phyloP scores from a whole-genome alignment of 2,113 vertebrate species.

The Chamaetylas fuelleborni region DNA sequence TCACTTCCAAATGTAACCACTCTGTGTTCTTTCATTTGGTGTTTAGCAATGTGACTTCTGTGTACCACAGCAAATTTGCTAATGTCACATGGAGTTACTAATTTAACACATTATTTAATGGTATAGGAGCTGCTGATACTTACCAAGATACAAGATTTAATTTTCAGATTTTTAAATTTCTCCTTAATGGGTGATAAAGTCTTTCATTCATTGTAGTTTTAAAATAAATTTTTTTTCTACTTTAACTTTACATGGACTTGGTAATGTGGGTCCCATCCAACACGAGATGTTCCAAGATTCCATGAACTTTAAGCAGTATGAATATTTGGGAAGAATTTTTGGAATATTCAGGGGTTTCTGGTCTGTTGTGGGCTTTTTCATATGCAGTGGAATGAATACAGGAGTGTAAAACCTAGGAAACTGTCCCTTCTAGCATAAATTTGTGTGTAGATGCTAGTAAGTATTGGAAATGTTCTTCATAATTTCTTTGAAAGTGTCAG shows the following conservation, averaged over 20 bases:
- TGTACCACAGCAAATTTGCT: background rate
- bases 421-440: background rate
- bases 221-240: background rate
- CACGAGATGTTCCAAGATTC: background rate
- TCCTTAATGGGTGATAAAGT: background rate
- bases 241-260: background rate
- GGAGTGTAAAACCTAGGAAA: background rate
- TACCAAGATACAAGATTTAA: background rate
- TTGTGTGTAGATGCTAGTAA: background rate
- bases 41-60: background rate
- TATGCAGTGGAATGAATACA: background rate
- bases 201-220: background rate
- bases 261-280: background rate
- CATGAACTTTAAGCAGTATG: background rate
- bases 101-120: background rate
- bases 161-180: background rate
- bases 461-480: background rate
- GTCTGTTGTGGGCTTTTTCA: background rate
- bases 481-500: background rate
- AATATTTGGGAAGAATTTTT: background rate
- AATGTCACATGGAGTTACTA: background rate
- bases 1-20: background rate
- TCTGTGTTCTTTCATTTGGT: background rate
- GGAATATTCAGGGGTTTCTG: background rate
- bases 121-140: background rate